Evolutionary conservation across 2,113 vertebrate species (phyloP), one percentile per base, ranked within the genome.

Genomic region (Chauna torquata): DNA sequence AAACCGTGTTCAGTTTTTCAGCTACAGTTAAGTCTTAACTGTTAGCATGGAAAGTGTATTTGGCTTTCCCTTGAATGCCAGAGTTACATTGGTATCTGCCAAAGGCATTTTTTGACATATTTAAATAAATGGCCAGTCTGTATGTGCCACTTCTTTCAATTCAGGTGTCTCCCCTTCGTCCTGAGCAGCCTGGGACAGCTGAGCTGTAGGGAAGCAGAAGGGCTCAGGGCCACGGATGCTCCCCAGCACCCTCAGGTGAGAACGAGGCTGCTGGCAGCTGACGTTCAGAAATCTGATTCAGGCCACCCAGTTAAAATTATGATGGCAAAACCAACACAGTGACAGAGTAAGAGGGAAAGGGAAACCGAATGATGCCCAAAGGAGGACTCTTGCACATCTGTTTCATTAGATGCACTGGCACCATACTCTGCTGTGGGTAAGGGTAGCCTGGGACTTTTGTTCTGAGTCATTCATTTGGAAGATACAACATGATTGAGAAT

Each of bases 1-100:
- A 96, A 94, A 95, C 52, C 25, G 49, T 34, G 42, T 76, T 97
- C 84, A 79, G 91, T 62, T 95, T 97, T 97, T 80, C 22, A 91
- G 36, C 12, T 70, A 88, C 76, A 94, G 94, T 86, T 91, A 95
- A 74, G 47, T 59, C 86, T 94, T 96, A 54, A 13, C 44, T 76
- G 82, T 74, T 89, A 82, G 78, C 52, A 77, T 3, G 49, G 93
- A 74, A 96, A 97, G 74, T 20, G 49, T 70, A 68, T 80, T 68
- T 79, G 82, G 58, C 54, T 30, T 89, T 86, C 74, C 80, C 65
- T 50, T 94, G 84, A 94, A 96, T 59, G n/a, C 68, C 86, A 80
- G 70, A 95, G 32, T 87, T 88, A 83, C 1, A 8, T 2, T 89
- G 58, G 69, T 78, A 92, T 74, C 24, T 22, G 34, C 74, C 66